Base-by-base conservation (phyloP, 2,888 invertebrate genomes). In the Campoplex nolae region DNA sequence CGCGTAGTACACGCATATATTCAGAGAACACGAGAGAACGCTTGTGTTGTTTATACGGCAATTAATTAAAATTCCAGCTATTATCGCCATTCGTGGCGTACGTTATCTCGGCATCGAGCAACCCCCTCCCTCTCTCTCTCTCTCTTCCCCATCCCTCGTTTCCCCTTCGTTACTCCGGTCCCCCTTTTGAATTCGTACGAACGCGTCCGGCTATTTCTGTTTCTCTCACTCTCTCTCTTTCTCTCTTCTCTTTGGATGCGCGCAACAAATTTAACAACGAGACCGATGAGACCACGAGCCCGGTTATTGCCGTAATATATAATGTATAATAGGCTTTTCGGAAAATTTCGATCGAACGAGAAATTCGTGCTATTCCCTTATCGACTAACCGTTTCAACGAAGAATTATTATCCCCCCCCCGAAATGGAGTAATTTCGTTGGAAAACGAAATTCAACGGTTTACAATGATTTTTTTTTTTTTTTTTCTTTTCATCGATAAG, bases 31-130 rank as follows among this genome's bases (percentile, higher is more conserved):
- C 67, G 80, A 76, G 79, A 75, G 80, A 83, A 80, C 88, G 83
- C 71, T 75, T 58, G 86, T 84, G 85, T 80, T 74, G 90, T 91
- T 90, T 89, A 88, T 90, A 88, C 83, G 86, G 88, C 88, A 90
- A 91, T 91, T 90, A 91, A 91, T 91, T 91, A 90, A 91, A 91
- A 91, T 91, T 91, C 90, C 88, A 88, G 88, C 86, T 88, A 90
- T 90, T 90, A 89, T 88, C 80, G 85, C 88, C 68, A 84, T 78
- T 84, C 84, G 84, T 70, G 81, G 83, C 83, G 80, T 71, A 73
- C 86, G 83, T 86, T 86, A 85, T 75, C 89, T 86, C 84, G 88
- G 76, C 84, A 88, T 87, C 88, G 85, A 86, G 87, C 35, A 68
- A 62, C 84, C 58, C 85, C 56, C 83, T 78, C 85, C 23, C 23